Base-by-base conservation (phyloP, 2,797 vertebrate species). In the Muraenolepis orangiensis region DNA sequence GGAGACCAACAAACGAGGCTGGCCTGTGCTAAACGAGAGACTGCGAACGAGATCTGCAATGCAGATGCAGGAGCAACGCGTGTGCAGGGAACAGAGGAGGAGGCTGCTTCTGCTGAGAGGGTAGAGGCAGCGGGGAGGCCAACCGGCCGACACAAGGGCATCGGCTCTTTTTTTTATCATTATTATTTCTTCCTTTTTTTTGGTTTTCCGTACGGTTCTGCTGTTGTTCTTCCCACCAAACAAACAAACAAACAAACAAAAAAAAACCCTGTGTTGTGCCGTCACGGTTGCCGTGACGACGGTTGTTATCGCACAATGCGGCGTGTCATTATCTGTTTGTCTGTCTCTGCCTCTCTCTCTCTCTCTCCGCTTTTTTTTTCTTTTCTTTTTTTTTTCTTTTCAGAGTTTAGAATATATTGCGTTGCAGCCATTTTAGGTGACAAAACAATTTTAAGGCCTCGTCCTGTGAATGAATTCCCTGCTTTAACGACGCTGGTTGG, bases 1-100 rank as follows among this genome's bases (percentile, higher is more conserved):
- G n/a, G n/a, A n/a, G n/a, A 64, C 11, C 12, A 12, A 13, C 57
- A 2, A 26, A 12, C 23, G 26, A 76, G 71, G 76, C 76, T 84
- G 74, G 40, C 75, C 0, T 64, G 16, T 64, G 23, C 57, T 28
- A 13, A 23, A 23, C 23, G 57, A 4, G 23, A 64, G 2, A 23
- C 74, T 74, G 80, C 66, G 36, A n/a, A n/a, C n/a, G n/a, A n/a
- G n/a, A n/a, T 77, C 82, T 87, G 80, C 82, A 85, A 73, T 79
- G 79, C 77, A 84, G 78, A 80, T 78, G 80, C 75, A 77, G 76
- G 69, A 77, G 82, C 82, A 80, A 68, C 32, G 77, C 29, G 26
- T 40, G 74, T 76, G n/a, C 28, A 38, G 26, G 70, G 75, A 29
- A 0, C 42, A 32, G 77, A 66, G 68, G n/a, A n/a, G n/a, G n/a